Evolutionary conservation across 1,140 invertebrate species (phyloP), one percentile per base, ranked within the genome.

Genomic region (Philopotamus ludificatus): DNA sequence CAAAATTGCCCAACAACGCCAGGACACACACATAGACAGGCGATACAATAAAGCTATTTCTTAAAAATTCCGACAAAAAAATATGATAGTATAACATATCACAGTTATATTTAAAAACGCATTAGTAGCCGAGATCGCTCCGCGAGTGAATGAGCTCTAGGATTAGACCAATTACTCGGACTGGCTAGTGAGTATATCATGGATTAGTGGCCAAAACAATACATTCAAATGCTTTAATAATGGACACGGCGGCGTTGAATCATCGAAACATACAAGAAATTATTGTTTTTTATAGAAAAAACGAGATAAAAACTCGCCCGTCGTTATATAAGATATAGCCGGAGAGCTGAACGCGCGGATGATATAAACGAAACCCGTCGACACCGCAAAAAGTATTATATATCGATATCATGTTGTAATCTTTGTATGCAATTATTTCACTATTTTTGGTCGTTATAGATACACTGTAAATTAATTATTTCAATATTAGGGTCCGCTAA

Each of bases 51-150:
- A 60, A 60, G 57, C 41, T 65, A 64, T 68, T 64, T 68, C 47
- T 64, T 68, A 68, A 68, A 64, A 59, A 64, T 64, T 41, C 55
- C 59, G 61, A 68, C 62, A 45, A 65, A 47, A 67, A 64, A 61
- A 68, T 34, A 41, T 50, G 50, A 64, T 59, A 68, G 57, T 64
- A 53, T 65, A 58, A 60, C 53, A 68, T 64, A 68, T 68, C 66
- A 68, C 66, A 68, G 66, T 68, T 64, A 68, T 68, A 68, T 68
- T 68, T 68, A 68, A 68, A 68, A 68, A 68, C 66, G 66, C 66
- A 68, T 68, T 68, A 68, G 66, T 60, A 57, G 53, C 63, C 51
- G 42, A 54, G 57, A 60, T 60, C 62, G 23, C 55, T 55, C 62
- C 49, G 23, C 44, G 57, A 60, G 57, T 60, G 57, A 60, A 60